Evolutionary conservation across 53 echinoderm and acorn worm species (phyloP).

Genomic region (Stichopus horrens): DNA sequence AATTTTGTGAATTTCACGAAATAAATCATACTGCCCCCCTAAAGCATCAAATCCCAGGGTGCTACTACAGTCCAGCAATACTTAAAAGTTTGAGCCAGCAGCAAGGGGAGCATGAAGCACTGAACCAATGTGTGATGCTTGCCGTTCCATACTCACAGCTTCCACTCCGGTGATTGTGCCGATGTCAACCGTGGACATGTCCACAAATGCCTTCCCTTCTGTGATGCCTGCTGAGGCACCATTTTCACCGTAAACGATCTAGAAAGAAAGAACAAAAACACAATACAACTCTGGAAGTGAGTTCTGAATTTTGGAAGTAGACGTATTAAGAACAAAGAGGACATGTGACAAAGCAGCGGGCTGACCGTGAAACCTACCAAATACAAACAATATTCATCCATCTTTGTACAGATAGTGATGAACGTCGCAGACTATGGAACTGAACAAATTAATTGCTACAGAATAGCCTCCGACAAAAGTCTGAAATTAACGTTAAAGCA

Average conservation of each 20-base stretch:
- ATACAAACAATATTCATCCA: background rate
- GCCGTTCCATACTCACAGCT: conserved; percentile 64
- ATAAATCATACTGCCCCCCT: too few species aligned
- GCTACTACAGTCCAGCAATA: too few species aligned
- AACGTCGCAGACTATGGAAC: too few species aligned
- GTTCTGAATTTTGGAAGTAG: background rate
- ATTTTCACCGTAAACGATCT: conserved; percentile 97
- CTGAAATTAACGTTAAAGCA: too few species aligned
- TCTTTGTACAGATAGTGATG: background rate
- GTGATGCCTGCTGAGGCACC: conserved; percentile 85
- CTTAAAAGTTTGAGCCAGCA: too few species aligned
- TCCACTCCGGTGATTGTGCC: conserved; percentile 92
- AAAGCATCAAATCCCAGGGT: too few species aligned
- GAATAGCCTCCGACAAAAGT: too few species aligned
- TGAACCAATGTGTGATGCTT: too few species aligned
- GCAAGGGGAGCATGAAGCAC: too few species aligned
- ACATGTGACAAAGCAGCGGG: background rate
- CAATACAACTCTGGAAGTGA: background rate
- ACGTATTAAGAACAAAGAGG: too few species aligned
- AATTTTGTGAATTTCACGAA: too few species aligned
- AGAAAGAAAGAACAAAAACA: background rate
- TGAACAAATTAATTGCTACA: too few species aligned
- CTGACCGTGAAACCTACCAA: background rate
- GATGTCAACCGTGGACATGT: conserved; percentile 96
- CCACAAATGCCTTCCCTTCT: conserved; percentile 86